phyloP scores from a whole-genome alignment of 2,797 vertebrate genomes.

The Heterohyrax brucei region DNA sequence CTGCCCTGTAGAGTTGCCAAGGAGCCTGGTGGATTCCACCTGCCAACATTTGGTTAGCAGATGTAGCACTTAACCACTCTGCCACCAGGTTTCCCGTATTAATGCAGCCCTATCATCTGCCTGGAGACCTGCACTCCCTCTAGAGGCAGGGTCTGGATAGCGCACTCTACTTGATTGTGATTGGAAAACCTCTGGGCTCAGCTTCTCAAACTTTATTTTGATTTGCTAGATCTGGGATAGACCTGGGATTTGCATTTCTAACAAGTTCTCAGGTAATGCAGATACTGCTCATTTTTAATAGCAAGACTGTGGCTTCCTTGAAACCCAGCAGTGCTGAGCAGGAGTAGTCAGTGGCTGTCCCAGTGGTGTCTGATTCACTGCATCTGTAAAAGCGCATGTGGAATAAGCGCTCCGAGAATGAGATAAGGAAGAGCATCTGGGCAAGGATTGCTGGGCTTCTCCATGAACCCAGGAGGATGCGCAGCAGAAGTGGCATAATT shows the following conservation, averaged over 20 bases:
- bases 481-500: not conserved
- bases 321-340: not conserved
- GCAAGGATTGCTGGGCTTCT: not conserved
- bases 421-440: not conserved
- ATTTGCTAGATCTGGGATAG: not conserved
- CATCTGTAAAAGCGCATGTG: not conserved
- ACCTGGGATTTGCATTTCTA: not conserved
- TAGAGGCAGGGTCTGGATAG: not conserved
- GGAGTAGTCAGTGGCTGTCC: not conserved
- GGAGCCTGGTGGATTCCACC: too few species aligned
- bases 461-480: not conserved
- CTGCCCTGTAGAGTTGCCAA: too few species aligned
- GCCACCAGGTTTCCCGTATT: too few species aligned
- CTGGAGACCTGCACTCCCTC: not conserved
- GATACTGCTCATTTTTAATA: not conserved
- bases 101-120: not conserved
- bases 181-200: not conserved
- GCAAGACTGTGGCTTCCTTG: not conserved
- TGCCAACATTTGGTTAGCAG: too few species aligned
- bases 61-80: too few species aligned
- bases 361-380: not conserved
- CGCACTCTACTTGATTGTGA: not conserved
- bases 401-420: not conserved
- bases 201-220: not conserved
- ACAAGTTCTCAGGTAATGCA: not conserved